Evolutionary conservation across 2,888 invertebrate genomes (phyloP), one percentile per base, ranked within the genome.

Genomic region (Drosophila cyrtoloma): DNA sequence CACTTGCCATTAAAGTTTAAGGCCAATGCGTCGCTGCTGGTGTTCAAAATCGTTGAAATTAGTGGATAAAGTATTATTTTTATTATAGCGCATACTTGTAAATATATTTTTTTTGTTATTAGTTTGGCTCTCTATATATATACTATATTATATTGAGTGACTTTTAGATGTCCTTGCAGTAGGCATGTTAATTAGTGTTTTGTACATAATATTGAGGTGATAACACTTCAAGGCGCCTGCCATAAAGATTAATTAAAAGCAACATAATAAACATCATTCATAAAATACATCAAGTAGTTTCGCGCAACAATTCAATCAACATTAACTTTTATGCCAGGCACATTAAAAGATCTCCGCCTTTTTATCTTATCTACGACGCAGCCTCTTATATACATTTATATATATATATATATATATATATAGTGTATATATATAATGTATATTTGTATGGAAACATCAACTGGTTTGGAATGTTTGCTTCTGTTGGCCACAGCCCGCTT

Each of bases 361-460:
- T 35, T 58, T 44, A 58, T 58, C 52, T 66, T 69, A 66, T 52
- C 57, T 42, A 22, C 42, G 50, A 56, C 22, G 35, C 63, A 63
- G 52, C 30, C 28, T 42, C 1, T 7, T n/a, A 58, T 44, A 58
- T 39, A n/a, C 28, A 19, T 42, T 44, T 22, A 56, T 51, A 22
- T 44, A 44, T 51, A 14, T 16, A n/a, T 67, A 53, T 35, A 28
- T 37, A 37, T 37, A 37, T 37, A 5, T 28, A 28, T 28, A 5
- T 28, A 28, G 26, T 14, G 5, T 35, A 16, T 37, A 37, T 14
- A 0, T 35, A 16, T 37, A 37, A 4, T 33, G 4, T 12, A 33
- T 33, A 33, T 33, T 12, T 33, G 12, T 33, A 33, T 33, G 33
- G 35, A 51, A 69, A 52, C 32, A 42, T 52, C 14, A 52, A 66